These are phyloP conservation scores for Corynorhinus townsendii DNA, from an alignment of 2,113 vertebrate genomes.

Conservation along the genomic window DNA sequence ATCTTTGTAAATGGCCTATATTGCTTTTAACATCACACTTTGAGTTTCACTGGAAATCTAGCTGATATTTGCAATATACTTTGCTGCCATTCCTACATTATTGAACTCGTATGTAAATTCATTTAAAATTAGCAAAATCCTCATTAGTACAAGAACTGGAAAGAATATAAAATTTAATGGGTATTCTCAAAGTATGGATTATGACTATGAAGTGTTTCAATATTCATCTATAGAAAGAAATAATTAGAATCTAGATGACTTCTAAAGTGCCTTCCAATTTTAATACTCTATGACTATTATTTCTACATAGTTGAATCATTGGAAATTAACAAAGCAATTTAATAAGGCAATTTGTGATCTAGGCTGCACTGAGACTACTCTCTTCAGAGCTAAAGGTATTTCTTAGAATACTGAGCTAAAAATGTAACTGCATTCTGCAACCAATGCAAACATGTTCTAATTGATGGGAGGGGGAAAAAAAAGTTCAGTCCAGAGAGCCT, in stretches of 20 bases:
- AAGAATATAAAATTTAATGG: constrained; percentile 12
- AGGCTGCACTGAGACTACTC: neutral
- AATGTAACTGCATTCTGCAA: constrained; percentile 48
- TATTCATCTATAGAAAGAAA: constrained; percentile 29
- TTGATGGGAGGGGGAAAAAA: constrained; percentile 41
- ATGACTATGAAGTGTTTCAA: neutral
- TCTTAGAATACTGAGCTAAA: constrained; percentile 61
- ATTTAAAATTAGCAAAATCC: constrained; percentile 32
- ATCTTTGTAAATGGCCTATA: neutral
- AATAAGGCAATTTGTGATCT: neutral
- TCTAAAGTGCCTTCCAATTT: constrained; percentile 32
- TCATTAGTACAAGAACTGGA: constrained; percentile 19
- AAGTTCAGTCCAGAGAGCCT: constrained; percentile 41
- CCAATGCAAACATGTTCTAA: constrained; percentile 49
- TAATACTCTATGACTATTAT: neutral
- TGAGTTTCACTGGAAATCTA: constrained; percentile 8
- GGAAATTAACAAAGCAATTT: constrained; percentile 28
- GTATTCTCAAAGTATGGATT: constrained; percentile 28
- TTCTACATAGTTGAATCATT: neutral
- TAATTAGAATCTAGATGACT: constrained; percentile 33
- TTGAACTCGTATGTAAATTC: constrained; percentile 15
- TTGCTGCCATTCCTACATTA: neutral
- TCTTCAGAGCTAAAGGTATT: constrained; percentile 3
- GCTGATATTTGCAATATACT: neutral
- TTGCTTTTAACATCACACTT: neutral